A percentile compares a stretch with the other conserved stretches of the same genome.
phyloP scores from a whole-genome alignment of 2,797 vertebrate genomes.

The Anableps anableps region DNA sequence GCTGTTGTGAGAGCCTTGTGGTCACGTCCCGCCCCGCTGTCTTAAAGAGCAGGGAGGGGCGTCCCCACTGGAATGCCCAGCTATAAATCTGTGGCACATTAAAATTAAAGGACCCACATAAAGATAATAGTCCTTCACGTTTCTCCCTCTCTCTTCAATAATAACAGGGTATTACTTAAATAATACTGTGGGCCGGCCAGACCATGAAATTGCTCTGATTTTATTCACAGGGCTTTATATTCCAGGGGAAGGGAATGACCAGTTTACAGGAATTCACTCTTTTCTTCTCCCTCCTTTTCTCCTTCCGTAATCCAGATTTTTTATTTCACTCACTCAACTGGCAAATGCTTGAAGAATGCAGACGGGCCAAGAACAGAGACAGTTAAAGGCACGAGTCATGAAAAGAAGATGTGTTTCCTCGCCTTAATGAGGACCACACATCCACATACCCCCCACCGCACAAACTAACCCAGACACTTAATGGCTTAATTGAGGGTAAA shows the following conservation, averaged over 20 bases:
- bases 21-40: constrained; percentile 74
- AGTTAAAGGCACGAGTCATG: not conserved
- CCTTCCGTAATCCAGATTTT: constrained; percentile 18
- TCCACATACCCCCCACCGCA: constrained; percentile 33
- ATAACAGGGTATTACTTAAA: constrained; percentile 89
- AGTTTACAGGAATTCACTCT: constrained; percentile 80
- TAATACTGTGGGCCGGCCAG: constrained; percentile 84
- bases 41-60: constrained; percentile 85
- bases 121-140: constrained; percentile 87
- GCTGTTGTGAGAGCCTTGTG: constrained; percentile 75
- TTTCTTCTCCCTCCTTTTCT: constrained; percentile 58
- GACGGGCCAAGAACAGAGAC: constrained; percentile 42
- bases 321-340: constrained; percentile 31
- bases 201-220: constrained; percentile 82
- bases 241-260: constrained; percentile 44
- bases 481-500: constrained; percentile 69
- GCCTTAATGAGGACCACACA: constrained; percentile 71
- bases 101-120: constrained; percentile 91
- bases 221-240: constrained; percentile 79
- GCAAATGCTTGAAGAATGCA: constrained; percentile 57
- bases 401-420: constrained; percentile 28
- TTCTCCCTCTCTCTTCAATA: constrained; percentile 84
- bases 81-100: constrained; percentile 89
- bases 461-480: constrained; percentile 61
- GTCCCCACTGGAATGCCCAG: constrained; percentile 84